Base-by-base conservation (phyloP, 2,113 vertebrate species). In the Elephantulus edwardii region DNA sequence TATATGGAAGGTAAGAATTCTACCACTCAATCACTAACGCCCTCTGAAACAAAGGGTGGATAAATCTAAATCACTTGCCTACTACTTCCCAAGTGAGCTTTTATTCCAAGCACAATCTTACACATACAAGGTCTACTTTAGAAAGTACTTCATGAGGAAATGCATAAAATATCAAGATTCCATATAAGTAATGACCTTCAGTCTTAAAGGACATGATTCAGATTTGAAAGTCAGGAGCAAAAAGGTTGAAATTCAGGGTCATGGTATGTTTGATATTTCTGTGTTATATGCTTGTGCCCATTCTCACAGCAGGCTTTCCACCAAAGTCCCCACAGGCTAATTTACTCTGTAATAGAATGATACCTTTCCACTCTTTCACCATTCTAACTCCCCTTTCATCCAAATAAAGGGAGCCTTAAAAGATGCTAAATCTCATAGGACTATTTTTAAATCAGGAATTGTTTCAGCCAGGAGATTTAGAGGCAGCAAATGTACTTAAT, bases 401-500 rank as follows among this genome's bases (percentile, higher is more conserved):
- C 42, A 78, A 58, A 68, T 70, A 95, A 90, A 5, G 38, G 81
- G 56, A 62, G 35, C 58, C 70, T 60, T 92, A 93, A 92, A 95
- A 79, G 35, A 91, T 90, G 66, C 52, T 28, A 83, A 86, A 50
- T 50, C 88, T 84, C 87, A 3, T 0, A 46, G 83, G 76, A 76
- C 1, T 8, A 58, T 86, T 89, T 83, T 79, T 22, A 83, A 70
- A 62, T 60, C 64, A 79, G 80, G n/a, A 58, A 46, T 68, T 46
- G 48, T 26, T 86, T 92, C 50, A 62, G 80, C 84, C n/a, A 84
- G 78, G 48, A 74, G 56, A 50, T 89, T 77, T 94, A 52, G 90
- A 86, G 62, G 33, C 6, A 46, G 54, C 22, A 33, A 91, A 89
- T 52, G 58, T 71, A 66, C 62, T 72, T 89, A 88, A 4, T 3